A percentile compares a stretch with the other conserved stretches of the same genome.
phyloP scores from a whole-genome alignment of 2,888 invertebrate species.

The Drosophila koepferae region DNA sequence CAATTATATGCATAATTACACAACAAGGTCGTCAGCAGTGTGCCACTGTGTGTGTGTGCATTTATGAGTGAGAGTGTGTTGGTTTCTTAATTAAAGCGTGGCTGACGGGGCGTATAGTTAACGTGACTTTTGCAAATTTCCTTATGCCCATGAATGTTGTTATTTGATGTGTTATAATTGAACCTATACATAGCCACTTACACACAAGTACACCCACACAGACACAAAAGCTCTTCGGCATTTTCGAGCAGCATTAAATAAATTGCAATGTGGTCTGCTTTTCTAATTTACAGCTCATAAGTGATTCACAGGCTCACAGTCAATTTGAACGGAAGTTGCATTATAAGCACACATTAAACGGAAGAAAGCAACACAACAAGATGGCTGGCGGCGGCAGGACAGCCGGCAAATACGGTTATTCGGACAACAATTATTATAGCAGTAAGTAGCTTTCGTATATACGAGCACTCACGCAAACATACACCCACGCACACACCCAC shows the following conservation, averaged over 20 bases:
- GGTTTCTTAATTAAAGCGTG: slow-evolving; percentile 59
- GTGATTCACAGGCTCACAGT: slow-evolving; percentile 30
- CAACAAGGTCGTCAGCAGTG: slow-evolving; percentile 36
- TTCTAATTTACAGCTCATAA: slow-evolving; percentile 28
- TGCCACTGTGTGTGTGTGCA: slow-evolving; percentile 16
- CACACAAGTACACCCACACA: not conserved
- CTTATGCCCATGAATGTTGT: not conserved
- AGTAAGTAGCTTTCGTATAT: slow-evolving; percentile 86
- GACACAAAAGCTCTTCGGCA: not conserved
- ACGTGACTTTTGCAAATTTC: slow-evolving; percentile 45
- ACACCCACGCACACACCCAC: slow-evolving; percentile 6
- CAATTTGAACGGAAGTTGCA: slow-evolving; percentile 42
- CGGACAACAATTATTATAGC: slow-evolving; percentile 90
- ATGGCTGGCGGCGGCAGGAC: slow-evolving; percentile 90
- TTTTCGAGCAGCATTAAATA: not conserved
- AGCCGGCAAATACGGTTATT: slow-evolving; percentile 92
- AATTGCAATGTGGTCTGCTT: slow-evolving; percentile 7
- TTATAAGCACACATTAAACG: slow-evolving; percentile 36
- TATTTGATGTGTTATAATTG: slow-evolving; percentile 58
- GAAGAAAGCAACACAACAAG: slow-evolving; percentile 54
- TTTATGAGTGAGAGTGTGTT: slow-evolving; percentile 2
- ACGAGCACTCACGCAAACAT: slow-evolving; percentile 6
- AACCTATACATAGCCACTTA: slow-evolving; percentile 21
- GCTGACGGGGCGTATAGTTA: slow-evolving; percentile 64
- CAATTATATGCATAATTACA: slow-evolving; percentile 78